These are phyloP conservation scores for Ctenomys sociabilis DNA, from an alignment of 2,113 vertebrate genomes.

Conservation along the genomic window DNA sequence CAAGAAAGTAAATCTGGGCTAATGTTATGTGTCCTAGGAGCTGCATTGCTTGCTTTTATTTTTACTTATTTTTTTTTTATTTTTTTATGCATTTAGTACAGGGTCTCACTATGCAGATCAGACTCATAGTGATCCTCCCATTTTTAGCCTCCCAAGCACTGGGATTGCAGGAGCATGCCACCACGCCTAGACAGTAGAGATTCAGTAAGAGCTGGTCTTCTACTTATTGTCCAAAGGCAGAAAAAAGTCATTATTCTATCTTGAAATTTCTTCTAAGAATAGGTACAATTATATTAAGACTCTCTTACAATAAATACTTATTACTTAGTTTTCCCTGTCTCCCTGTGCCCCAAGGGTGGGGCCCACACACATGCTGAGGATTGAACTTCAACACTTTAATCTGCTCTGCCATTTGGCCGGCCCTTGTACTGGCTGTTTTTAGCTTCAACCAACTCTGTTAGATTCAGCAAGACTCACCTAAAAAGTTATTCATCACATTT, in stretches of 20 bases:
- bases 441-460: constrained; percentile 5
- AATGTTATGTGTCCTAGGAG: neutral
- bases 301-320: neutral
- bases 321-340: no score
- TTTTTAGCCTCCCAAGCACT: no score
- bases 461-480: neutral
- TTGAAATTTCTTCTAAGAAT: neutral
- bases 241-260: neutral
- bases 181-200: neutral
- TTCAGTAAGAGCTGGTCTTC: neutral
- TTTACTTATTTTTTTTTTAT: no score
- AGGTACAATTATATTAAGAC: neutral
- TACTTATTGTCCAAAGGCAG: neutral
- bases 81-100: no score
- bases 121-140: no score
- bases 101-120: no score
- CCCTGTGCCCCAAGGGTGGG: no score
- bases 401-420: no score
- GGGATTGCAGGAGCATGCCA: no score
- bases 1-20: constrained; percentile 1
- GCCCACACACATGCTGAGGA: no score
- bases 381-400: no score
- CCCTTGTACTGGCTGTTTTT: neutral
- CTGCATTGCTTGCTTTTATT: neutral
- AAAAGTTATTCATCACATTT: neutral